phyloP scores from a whole-genome alignment of 2,113 vertebrate species.

The Ascaphus truei region DNA sequence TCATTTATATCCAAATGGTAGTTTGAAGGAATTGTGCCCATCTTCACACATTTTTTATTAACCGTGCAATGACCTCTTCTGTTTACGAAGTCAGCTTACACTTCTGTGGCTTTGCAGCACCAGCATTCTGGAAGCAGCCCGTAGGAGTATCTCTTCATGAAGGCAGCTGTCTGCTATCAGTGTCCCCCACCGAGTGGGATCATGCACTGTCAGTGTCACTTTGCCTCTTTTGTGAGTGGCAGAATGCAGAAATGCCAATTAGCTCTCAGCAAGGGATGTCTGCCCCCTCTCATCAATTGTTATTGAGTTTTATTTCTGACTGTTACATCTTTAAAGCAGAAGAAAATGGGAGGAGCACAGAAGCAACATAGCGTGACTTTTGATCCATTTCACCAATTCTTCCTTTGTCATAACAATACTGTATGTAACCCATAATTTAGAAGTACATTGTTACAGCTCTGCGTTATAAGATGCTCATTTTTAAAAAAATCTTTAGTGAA shows the following conservation, averaged over 20 bases:
- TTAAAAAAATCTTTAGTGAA: too few relatives aligned
- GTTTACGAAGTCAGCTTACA: too few relatives aligned
- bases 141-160: background rate
- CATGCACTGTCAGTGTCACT: background rate
- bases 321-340: background rate
- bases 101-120: background rate
- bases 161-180: slow-evolving; percentile 5
- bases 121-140: background rate
- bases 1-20: too few relatives aligned
- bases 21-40: too few relatives aligned
- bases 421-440: background rate
- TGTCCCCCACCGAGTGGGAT: too few relatives aligned
- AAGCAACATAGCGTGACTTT: background rate
- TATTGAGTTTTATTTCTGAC: background rate
- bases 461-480: too few relatives aligned
- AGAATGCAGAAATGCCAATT: slow-evolving; percentile 5
- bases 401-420: background rate
- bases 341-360: background rate
- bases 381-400: background rate
- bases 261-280: slow-evolving; percentile 4
- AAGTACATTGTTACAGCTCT: background rate
- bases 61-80: too few relatives aligned
- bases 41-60: too few relatives aligned
- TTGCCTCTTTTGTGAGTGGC: background rate
- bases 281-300: slow-evolving; percentile 5